Conservation (phyloP, 2,113 vertebrate species). For the Chrysochloris asiatica region DNA sequence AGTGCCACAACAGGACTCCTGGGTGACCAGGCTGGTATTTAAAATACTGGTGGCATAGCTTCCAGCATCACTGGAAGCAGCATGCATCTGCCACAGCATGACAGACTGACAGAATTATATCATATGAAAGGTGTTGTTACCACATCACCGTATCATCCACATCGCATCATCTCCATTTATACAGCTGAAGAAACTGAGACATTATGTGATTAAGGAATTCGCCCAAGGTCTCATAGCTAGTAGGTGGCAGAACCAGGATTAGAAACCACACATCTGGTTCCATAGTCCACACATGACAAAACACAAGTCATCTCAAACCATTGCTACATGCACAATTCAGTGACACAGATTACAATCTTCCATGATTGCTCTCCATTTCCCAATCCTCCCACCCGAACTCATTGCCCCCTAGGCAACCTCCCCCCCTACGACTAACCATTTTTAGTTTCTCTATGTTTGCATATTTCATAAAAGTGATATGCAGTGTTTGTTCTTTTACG, state of each 20-base stretch:
- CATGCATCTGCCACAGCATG: too few species aligned
- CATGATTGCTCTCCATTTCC: too few species aligned
- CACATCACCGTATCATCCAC: neutral
- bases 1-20: too few species aligned
- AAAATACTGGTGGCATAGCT: too few species aligned
- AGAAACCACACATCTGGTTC: slow-evolving; percentile 20
- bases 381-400: too few species aligned
- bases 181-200: neutral
- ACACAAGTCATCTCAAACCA: neutral
- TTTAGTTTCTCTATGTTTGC: neutral
- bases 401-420: neutral
- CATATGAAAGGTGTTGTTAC: slow-evolving; percentile 33
- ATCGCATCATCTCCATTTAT: slow-evolving; percentile 2
- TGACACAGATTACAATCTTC: too few species aligned
- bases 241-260: slow-evolving; percentile 22
- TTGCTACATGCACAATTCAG: too few species aligned
- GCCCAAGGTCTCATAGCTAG: neutral
- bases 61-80: too few species aligned
- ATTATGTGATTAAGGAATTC: neutral
- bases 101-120: too few species aligned
- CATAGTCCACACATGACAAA: neutral
- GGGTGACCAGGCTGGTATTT: too few species aligned
- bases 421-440: neutral
- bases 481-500: neutral
- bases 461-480: neutral